phyloP scores from a whole-genome alignment of 2,113 vertebrate species.

The Gobio gobio region DNA sequence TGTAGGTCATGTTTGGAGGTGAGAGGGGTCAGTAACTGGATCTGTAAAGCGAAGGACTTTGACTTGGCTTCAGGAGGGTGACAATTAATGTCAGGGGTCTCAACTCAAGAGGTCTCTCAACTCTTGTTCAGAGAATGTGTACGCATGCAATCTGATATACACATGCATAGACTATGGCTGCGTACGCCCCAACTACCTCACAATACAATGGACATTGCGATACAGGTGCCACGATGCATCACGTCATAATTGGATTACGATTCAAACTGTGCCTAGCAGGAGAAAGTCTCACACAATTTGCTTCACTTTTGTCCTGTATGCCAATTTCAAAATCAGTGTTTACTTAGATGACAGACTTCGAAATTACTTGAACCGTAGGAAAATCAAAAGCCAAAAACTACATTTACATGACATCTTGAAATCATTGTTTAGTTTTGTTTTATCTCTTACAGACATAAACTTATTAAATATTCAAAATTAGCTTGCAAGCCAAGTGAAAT shows the following conservation, averaged over 20 bases:
- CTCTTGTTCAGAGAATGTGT: slow-evolving; percentile 65
- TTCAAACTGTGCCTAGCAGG: neutral
- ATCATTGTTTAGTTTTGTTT: no score
- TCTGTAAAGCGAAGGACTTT: slow-evolving; percentile 52
- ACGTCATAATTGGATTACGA: neutral
- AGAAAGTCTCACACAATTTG: no score
- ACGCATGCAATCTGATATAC: neutral
- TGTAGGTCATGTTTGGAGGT: slow-evolving; percentile 50
- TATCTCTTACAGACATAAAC: no score
- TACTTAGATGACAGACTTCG: neutral
- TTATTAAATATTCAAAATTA: no score
- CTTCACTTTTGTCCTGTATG: neutral
- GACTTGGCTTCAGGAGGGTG: slow-evolving; percentile 49
- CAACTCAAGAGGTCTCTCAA: slow-evolving; percentile 59
- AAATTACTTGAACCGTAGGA: neutral
- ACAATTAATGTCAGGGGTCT: slow-evolving; percentile 75
- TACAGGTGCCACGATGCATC: neutral
- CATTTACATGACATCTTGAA: no score
- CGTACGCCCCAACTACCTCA: neutral
- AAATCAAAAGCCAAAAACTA: neutral
- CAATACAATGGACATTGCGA: neutral
- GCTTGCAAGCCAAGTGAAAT: neutral
- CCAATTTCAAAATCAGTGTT: neutral
- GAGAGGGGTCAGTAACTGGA: slow-evolving; percentile 67
- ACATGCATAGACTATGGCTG: neutral